Evolutionary conservation across 2,113 vertebrate genomes (phyloP).

Genomic region (Oncorhynchus gorbuscha): DNA sequence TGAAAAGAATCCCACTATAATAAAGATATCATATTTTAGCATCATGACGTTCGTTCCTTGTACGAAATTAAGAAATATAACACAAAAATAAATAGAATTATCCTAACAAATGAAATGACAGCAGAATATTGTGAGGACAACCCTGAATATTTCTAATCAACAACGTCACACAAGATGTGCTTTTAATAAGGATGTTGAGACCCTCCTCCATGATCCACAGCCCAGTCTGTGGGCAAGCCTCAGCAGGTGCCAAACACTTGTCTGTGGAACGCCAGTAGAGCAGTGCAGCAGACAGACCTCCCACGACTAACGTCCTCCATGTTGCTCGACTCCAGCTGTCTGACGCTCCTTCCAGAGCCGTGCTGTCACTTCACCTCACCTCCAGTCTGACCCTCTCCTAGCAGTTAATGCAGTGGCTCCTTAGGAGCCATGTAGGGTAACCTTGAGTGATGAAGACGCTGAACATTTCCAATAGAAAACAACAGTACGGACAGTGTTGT

Average conservation of each 20-base stretch:
- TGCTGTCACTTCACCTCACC: not conserved
- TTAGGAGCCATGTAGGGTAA: too few species aligned
- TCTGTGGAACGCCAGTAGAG: constrained; percentile 66
- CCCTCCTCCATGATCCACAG: constrained; percentile 61
- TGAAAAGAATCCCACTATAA: too few species aligned
- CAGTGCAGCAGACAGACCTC: constrained; percentile 51
- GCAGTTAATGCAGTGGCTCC: not conserved
- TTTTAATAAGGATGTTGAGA: constrained; percentile 56
- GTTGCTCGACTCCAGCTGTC: not conserved
- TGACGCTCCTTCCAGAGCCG: not conserved
- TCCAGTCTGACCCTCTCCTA: not conserved
- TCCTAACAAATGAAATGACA: not conserved
- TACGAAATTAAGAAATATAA: not conserved
- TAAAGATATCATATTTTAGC: too few species aligned
- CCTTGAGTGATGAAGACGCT: too few species aligned
- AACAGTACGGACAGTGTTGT: too few species aligned
- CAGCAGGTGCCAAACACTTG: constrained; percentile 73
- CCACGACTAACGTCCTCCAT: constrained; percentile 44
- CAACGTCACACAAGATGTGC: not conserved
- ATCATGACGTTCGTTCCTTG: not conserved
- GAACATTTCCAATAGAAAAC: too few species aligned
- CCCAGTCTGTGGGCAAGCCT: constrained; percentile 59
- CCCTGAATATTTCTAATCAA: not conserved
- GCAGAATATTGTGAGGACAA: too few species aligned
- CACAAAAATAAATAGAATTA: not conserved